Percentiles rank a stretch among this genome's conserved stretches.
Conservation (phyloP, 2,113 vertebrate species). For the Gallinago media region DNA sequence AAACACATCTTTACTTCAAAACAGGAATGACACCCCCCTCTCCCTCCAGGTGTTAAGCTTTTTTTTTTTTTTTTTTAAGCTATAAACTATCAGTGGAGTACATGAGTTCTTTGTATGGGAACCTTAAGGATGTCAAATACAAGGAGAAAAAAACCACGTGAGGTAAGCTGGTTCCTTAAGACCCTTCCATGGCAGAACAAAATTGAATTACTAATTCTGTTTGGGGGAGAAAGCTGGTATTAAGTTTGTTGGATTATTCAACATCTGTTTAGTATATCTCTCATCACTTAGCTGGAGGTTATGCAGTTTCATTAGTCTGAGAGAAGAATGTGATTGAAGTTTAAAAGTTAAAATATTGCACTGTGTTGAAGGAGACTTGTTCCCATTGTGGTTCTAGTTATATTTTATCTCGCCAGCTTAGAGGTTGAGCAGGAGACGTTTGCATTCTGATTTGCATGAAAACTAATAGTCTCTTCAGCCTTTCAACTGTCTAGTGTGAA, state of each 20-base stretch:
- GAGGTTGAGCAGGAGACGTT: not conserved
- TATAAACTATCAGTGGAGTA: not conserved
- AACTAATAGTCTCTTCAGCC: not conserved
- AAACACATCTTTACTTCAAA: too few species aligned
- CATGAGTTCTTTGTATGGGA: not conserved
- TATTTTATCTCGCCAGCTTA: not conserved
- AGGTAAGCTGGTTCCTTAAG: not conserved
- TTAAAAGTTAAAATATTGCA: not conserved
- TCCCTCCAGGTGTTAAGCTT: accelerated
- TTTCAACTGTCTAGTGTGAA: not conserved
- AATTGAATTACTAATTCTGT: constrained; percentile 21
- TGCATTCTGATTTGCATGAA: not conserved
- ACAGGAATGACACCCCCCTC: not conserved
- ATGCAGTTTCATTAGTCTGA: not conserved
- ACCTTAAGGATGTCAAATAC: not conserved
- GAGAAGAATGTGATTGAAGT: not conserved
- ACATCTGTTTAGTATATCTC: not conserved
- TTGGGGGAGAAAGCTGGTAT: not conserved
- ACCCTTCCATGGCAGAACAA: not conserved
- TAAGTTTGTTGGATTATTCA: constrained; percentile 21
- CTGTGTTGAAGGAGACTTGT: not conserved
- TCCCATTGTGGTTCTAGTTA: not conserved
- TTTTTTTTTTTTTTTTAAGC: not conserved
- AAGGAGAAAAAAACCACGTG: not conserved
- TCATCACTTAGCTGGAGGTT: not conserved